Evolutionary conservation across 2,797 vertebrate genomes (phyloP).

Genomic region (Crenichthys baileyi): DNA sequence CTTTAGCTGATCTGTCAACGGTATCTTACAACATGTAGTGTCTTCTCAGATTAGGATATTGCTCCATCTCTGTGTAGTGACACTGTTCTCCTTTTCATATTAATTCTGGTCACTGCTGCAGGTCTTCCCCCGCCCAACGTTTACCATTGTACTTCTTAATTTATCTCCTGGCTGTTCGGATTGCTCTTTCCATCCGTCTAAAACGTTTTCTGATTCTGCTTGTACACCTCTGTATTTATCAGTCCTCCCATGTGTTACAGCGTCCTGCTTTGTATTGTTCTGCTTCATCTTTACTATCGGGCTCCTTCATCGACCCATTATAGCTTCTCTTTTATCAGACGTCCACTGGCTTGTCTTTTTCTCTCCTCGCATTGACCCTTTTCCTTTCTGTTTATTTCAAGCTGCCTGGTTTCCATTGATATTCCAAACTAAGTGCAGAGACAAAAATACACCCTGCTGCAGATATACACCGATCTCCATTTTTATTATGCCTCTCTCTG

Average conservation of each 20-base stretch:
- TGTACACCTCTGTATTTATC: neutral
- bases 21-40: neutral
- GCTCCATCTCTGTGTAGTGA: neutral
- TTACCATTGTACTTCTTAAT: neutral
- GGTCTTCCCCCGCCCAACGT: neutral
- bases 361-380: neutral
- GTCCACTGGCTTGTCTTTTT: neutral
- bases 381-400: constrained; percentile 5
- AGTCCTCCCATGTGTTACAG: constrained; percentile 2
- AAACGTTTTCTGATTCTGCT: neutral
- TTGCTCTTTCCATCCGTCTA: neutral
- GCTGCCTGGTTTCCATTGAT: constrained; percentile 7
- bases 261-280: neutral
- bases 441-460: constrained; percentile 4
- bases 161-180: neutral
- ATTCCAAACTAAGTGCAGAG: constrained; percentile 7
- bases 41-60: neutral
- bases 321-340: constrained; percentile 3
- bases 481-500: neutral
- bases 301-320: constrained; percentile 5
- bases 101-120: neutral
- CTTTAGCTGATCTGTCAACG: neutral
- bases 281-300: constrained; percentile 1
- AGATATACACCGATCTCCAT: constrained; percentile 7
- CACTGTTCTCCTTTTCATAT: neutral